Evolutionary conservation across 2,113 vertebrate species (phyloP).

Genomic region (Ptilonorhynchus violaceus): DNA sequence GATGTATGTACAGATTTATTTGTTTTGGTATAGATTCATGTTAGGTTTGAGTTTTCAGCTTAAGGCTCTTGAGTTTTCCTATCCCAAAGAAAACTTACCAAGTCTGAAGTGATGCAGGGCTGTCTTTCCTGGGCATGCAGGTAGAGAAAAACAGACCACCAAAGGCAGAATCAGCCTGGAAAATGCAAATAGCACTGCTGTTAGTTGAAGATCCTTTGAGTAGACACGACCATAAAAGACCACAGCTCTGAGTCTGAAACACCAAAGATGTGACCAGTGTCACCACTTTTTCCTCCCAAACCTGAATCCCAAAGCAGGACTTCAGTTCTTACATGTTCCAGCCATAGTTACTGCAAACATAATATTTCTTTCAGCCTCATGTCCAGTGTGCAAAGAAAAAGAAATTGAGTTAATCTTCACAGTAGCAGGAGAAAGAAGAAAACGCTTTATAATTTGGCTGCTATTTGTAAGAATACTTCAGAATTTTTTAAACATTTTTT

Average conservation of each 20-base stretch:
- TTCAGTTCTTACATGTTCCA: background rate
- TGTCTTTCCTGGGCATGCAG: background rate
- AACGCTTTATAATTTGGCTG: background rate
- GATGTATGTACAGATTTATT: background rate
- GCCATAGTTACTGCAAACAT: background rate
- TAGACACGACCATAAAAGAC: background rate
- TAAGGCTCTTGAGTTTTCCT: background rate
- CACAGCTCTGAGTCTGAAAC: background rate
- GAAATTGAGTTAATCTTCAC: background rate
- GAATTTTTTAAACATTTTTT: background rate
- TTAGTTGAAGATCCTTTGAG: background rate
- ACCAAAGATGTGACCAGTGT: background rate
- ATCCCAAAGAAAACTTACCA: background rate
- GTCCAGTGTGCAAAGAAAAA: background rate
- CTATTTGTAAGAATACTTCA: background rate
- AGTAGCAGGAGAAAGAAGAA: background rate
- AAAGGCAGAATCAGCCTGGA: background rate
- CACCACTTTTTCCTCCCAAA: background rate
- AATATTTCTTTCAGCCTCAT: background rate
- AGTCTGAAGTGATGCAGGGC: background rate
- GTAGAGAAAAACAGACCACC: background rate
- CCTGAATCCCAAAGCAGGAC: background rate
- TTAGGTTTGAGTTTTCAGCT: background rate
- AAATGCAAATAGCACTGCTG: background rate
- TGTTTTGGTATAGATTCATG: background rate